phyloP scores from a whole-genome alignment of 1,140 invertebrate species.

The Drosophila kurseongensis region DNA sequence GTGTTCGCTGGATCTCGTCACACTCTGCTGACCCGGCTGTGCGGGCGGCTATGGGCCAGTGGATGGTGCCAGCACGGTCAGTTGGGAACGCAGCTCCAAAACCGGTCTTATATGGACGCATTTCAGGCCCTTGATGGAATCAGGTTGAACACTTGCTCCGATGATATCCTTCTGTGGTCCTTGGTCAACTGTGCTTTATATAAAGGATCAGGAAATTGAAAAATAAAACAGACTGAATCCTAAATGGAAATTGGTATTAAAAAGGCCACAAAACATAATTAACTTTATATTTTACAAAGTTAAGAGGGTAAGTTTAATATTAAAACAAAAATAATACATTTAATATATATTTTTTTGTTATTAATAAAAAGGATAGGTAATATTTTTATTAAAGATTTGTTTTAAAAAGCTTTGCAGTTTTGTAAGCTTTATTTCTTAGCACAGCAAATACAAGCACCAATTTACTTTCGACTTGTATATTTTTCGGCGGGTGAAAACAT shows the following conservation, averaged over 20 bases:
- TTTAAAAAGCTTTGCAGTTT: not conserved
- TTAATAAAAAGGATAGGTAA: too few relatives aligned
- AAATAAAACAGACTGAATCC: not conserved
- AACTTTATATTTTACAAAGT: not conserved
- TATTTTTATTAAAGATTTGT: too few relatives aligned
- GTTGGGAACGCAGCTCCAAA: conserved; percentile 84
- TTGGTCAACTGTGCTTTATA: conserved; percentile 65
- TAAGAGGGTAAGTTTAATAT: not conserved
- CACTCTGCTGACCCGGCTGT: conserved; percentile 87
- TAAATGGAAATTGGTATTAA: too few relatives aligned
- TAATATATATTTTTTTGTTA: too few relatives aligned
- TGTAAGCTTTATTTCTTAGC: not conserved
- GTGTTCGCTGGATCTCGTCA: conserved; percentile 89
- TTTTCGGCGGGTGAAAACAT: not conserved
- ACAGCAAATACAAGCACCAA: conserved; percentile 7
- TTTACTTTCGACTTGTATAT: not conserved
- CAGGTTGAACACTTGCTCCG: not conserved
- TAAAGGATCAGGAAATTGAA: not conserved
- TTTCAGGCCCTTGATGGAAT: conserved; percentile 44
- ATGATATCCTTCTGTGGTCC: conserved; percentile 65
- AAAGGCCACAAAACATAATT: too few relatives aligned
- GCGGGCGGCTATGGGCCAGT: conserved; percentile 88
- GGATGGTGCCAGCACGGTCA: conserved; percentile 92
- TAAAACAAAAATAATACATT: not conserved
- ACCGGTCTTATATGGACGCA: conserved; percentile 49